Conservation (phyloP, 2,888 invertebrate genomes). For the Plagodis pulveraria region DNA sequence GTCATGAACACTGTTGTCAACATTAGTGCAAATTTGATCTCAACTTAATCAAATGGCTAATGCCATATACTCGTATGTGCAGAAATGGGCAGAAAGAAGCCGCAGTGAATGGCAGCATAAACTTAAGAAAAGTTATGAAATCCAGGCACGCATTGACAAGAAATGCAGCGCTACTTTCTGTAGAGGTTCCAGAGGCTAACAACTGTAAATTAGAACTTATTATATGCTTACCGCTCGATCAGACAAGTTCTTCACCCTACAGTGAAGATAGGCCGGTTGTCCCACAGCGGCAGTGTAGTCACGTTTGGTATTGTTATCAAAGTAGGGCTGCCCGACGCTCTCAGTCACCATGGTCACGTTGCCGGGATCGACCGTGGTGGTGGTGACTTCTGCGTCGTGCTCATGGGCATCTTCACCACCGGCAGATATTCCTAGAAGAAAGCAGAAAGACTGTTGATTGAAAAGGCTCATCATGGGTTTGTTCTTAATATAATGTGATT, state of each 20-base stretch:
- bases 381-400: constrained; percentile 33
- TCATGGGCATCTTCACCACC: constrained; percentile 56
- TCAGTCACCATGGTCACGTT: constrained; percentile 72
- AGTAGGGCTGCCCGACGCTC: constrained; percentile 92
- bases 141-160: no score
- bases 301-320: constrained; percentile 92
- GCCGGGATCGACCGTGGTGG: constrained; percentile 48
- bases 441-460: neutral
- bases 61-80: no score
- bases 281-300: constrained; percentile 94
- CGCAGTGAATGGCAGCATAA: no score
- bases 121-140: no score
- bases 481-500: no score
- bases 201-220: no score
- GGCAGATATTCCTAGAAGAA: constrained; percentile 62
- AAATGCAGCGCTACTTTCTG: no score
- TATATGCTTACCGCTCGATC: constrained; percentile 91
- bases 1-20: no score
- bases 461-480: neutral
- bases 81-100: no score
- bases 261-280: constrained; percentile 93
- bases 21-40: no score
- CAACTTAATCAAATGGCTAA: no score
- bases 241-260: constrained; percentile 93
- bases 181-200: no score